Evolutionary conservation across 2,888 invertebrate species (phyloP), one percentile per base, ranked within the genome.

Genomic region (Sphaeridia pumilis): DNA sequence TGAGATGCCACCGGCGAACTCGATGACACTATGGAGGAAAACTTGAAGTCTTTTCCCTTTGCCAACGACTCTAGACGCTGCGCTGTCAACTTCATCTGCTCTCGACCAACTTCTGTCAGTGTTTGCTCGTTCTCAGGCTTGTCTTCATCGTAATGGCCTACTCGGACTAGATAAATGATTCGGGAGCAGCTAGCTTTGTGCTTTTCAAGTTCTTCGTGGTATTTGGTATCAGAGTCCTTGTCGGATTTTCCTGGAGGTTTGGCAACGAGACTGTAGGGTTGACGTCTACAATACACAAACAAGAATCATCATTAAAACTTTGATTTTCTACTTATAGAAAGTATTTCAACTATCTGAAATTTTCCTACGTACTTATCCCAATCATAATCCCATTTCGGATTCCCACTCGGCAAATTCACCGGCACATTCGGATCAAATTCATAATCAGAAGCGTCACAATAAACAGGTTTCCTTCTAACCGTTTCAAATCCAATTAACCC

Each of bases 1-100:
- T 98, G 90, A 63, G 83, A 83, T 0, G 97, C 97, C 58, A 97
- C 74, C 0, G 83, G 81, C 93, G 97, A 90, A 0, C 92, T 92
- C 0, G 95, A 95, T 59, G 82, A 79, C 2, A 89, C 76, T 20
- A 97, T 73, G 22, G 77, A 70, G 34, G 84, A 82, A 76, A 86
- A 94, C 46, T 87, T 84, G 43, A 87, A 77, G 61, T 78, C 78
- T 31, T 93, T 72, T 36, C 80, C 78, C 46, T 81, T 80, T 4
- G 52, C 52, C 27, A 52, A 27, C 14, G n/a, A 28, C n/a, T 43
- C 12, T 49, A 98, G 72, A n/a, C 78, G 77, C 63, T 81, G 73
- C 0, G 94, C 98, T 0, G 93, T 87, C 31, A 80, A 70, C 27
- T 81, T 79, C 0, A 95, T 97, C 74, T 98, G 97, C 36, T 62